Evolutionary conservation across 2,888 invertebrate species (phyloP), one percentile per base, ranked within the genome.

Genomic region (Lacanobia oleracea): DNA sequence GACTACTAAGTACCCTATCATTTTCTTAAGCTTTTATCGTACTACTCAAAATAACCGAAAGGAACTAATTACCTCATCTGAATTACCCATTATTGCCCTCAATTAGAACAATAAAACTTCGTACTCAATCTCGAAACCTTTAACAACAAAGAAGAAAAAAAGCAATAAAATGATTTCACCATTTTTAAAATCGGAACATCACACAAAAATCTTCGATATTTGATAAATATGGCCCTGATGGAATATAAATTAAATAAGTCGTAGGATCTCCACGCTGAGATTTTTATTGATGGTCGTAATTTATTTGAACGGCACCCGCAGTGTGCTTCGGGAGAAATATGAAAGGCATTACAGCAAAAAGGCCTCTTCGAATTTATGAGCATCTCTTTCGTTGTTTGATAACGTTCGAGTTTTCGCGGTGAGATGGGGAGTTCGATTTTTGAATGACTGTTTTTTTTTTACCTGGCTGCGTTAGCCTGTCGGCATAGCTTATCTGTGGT

Each of bases 231-330:
- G 88, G 83, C 89, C 88, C 89, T 93, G 93, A 95, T 95, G 94
- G 94, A 95, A 95, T 95, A 95, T 94, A 94, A 95, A 95, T 95
- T 95, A 95, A 95, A 95, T 95, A 95, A 95, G 95, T 95, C 94
- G 91, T 89, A 88, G 94, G 92, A 94, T 95, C 92, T 93, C 89
- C 87, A 91, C 93, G 93, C 90, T 90, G 91, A 93, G 95, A 95
- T 95, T 95, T 95, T 95, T 96, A 95, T 95, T 95, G 95, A 96
- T 95, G 94, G 93, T 89, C 87, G 93, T 95, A 95, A 95, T 95
- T 95, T 95, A 95, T 95, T 95, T 95, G 93, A 95, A 93, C 95
- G 93, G 94, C 93, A 90, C 94, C 94, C 95, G 93, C 94, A 94
- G 94, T 93, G 93, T 94, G 93, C 93, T 93, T 90, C 91, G 90